Base-by-base conservation (phyloP, 2,797 vertebrate species). In the Acanthurus leucopareius region DNA sequence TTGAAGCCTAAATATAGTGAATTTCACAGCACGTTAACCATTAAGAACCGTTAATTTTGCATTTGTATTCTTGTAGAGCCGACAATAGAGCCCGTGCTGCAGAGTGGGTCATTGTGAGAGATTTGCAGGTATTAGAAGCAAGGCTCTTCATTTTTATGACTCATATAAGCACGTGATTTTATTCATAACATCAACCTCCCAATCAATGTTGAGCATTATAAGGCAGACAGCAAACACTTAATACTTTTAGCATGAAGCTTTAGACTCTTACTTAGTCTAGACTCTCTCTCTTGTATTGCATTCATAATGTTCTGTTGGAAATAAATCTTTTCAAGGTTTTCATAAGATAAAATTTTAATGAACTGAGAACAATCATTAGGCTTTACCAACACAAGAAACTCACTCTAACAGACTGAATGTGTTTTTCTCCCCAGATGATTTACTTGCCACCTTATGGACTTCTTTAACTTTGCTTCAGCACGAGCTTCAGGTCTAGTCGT, bases 371-470 rank as follows among this genome's bases (percentile, higher is more conserved):
- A 68, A 35, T 77, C 15, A 54, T 44, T 20, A 19, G 35, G 35
- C 35, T 38, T 13, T 20, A 47, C 15, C 13, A 15, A 40, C 22
- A 52, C 58, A 63, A 47, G 4, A 16, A n/a, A 57, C 25, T 51
- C 38, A 68, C 61, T 20, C 64, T 53, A 71, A 44, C 63, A 40
- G 4, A 63, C 40, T 62, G 9, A 32, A 2, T 52, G 22, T 15
- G 45, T 63, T 77, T 66, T 14, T 10, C 35, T 79, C 65, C 51
- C 59, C 32, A 47, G 73, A 73, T 58, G 73, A 61, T 71, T 28
- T 53, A 61, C 67, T 58, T 28, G 11, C 51, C 38, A 38, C 35
- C 44, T 49, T 54, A 10, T 64, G 10, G 15, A 63, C 51, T 63
- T 49, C 19, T 35, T 7, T 7, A 35, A 35, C 32, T 35, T 35